A percentile compares a stretch with the other conserved stretches of the same genome.
Conservation (phyloP, 2,797 vertebrate species). For the Columba guinea region DNA sequence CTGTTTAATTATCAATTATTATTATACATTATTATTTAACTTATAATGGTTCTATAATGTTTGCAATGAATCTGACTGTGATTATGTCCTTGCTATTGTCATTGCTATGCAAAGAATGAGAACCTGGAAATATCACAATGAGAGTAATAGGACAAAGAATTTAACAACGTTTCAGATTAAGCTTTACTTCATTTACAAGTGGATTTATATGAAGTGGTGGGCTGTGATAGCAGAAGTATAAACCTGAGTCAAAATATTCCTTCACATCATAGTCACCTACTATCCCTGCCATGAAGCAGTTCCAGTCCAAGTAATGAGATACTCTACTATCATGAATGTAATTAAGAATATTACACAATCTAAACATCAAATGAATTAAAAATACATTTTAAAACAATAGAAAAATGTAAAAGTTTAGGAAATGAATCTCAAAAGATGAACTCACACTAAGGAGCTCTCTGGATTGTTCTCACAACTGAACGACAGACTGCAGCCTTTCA, state of each 20-base stretch:
- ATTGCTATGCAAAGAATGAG: neutral
- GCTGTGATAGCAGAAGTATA: neutral
- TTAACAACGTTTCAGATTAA: neutral
- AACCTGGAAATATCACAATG: neutral
- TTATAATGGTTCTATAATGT: neutral
- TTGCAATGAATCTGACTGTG: neutral
- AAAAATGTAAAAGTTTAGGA: neutral
- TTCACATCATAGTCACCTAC: neutral
- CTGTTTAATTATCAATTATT: conserved; percentile 21
- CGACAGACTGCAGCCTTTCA: neutral
- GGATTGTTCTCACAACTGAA: neutral
- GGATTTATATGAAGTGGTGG: neutral
- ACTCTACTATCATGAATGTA: neutral
- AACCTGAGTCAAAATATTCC: neutral
- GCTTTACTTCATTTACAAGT: neutral
- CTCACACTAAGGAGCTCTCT: neutral
- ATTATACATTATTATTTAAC: neutral
- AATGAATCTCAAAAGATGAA: neutral
- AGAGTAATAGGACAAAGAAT: neutral
- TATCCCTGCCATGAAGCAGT: neutral
- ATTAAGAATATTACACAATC: neutral
- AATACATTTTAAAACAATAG: neutral
- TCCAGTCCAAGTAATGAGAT: neutral
- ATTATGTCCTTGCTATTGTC: neutral
- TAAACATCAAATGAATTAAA: neutral